Percentiles rank a stretch among this genome's conserved stretches.
These are phyloP conservation scores for Noctua janthe DNA, from an alignment of 2,888 invertebrate genomes.

Conservation along the genomic window DNA sequence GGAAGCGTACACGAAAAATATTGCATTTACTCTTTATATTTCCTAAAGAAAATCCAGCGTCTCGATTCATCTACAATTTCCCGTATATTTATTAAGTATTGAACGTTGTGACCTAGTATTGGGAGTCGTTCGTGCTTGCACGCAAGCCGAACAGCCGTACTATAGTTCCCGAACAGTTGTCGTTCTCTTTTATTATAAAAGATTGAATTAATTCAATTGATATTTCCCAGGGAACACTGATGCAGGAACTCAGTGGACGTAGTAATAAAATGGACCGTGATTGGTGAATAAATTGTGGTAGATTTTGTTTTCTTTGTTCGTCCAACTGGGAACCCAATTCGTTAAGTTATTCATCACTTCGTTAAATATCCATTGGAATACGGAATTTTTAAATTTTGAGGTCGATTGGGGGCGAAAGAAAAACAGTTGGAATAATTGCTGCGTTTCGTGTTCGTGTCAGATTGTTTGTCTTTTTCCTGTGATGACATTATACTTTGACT, in stretches of 20 bases:
- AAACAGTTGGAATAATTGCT: conserved; percentile 39
- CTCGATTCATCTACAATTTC: conserved; percentile 59
- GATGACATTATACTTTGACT: neutral
- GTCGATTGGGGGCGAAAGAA: conserved; percentile 21
- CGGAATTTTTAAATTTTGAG: conserved; percentile 39
- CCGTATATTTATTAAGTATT: conserved; percentile 63
- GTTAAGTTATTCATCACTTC: conserved; percentile 56
- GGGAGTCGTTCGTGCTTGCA: conserved; percentile 38
- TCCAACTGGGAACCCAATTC: conserved; percentile 36
- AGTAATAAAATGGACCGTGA: conserved; percentile 52
- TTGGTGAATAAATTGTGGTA: conserved; percentile 56
- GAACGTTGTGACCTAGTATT: conserved; percentile 61
- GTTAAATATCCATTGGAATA: conserved; percentile 47
- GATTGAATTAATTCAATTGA: conserved; percentile 64
- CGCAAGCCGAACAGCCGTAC: conserved; percentile 31
- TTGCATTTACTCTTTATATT: conserved; percentile 51
- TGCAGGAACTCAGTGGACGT: conserved; percentile 43
- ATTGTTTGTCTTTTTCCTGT: neutral
- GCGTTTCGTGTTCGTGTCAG: neutral
- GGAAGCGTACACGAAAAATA: conserved; percentile 44
- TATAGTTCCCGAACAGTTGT: conserved; percentile 33
- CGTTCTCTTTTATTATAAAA: conserved; percentile 59
- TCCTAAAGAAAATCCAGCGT: conserved; percentile 52
- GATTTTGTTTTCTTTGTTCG: conserved; percentile 56
- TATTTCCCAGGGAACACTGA: conserved; percentile 52